Percentiles rank a stretch among this genome's conserved stretches.
Evolutionary conservation across 2,113 vertebrate genomes (phyloP).

Genomic region (Nycticebus coucang): DNA sequence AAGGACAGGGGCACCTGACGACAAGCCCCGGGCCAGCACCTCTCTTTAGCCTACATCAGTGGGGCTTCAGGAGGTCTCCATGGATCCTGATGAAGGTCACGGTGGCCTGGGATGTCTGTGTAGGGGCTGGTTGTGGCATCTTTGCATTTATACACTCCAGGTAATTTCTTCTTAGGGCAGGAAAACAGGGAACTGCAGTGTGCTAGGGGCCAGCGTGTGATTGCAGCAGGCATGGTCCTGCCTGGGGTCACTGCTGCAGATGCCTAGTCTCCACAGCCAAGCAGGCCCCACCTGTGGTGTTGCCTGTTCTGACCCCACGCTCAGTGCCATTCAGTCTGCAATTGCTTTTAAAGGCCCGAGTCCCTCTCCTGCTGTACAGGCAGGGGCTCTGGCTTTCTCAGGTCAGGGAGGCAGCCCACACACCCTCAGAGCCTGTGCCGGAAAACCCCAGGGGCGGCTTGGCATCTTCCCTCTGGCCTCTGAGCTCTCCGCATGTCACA

Average conservation of each 20-base stretch:
- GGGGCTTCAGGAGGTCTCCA: not conserved
- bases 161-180: not conserved
- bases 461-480: fast-evolving
- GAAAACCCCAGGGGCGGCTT: not conserved
- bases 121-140: fast-evolving
- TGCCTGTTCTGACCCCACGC: fast-evolving
- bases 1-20: not conserved
- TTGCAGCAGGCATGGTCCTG: too few species aligned
- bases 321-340: not conserved
- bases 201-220: not conserved
- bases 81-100: fast-evolving
- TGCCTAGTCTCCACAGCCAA: not conserved
- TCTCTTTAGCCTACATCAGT: not conserved
- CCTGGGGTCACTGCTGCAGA: too few species aligned
- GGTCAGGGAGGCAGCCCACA: not conserved
- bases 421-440: fast-evolving
- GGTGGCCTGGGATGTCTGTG: too few species aligned
- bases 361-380: not conserved
- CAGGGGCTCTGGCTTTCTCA: fast-evolving
- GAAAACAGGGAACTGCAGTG: not conserved
- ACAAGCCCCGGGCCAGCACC: not conserved
- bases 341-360: not conserved
- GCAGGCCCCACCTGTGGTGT: fast-evolving
- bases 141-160: fast-evolving
- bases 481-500: fast-evolving